Conservation (phyloP, 2,888 invertebrate species). For the Hirtodrosophila trivittata region DNA sequence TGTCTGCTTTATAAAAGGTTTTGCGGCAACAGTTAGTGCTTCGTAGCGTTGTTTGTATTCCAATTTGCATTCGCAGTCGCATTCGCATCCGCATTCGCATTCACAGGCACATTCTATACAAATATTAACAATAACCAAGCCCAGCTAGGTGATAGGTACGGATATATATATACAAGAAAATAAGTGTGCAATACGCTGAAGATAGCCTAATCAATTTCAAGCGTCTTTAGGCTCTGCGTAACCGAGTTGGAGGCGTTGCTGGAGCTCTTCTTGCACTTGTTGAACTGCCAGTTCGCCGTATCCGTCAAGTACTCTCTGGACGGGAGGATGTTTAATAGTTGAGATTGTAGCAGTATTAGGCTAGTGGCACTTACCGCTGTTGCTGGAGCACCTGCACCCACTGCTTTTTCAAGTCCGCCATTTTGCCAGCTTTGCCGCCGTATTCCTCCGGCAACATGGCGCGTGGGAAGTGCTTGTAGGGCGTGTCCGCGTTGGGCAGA, state of each 20-base stretch:
- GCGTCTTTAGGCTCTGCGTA: constrained; percentile 55
- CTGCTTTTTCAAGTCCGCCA: constrained; percentile 86
- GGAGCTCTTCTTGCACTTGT: constrained; percentile 83
- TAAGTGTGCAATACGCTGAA: neutral
- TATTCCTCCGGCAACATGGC: constrained; percentile 88
- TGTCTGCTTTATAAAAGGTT: too few relatives aligned
- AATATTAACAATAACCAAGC: constrained; percentile 33
- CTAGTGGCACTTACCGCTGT: constrained; percentile 85
- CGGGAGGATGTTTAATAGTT: neutral
- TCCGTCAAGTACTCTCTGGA: constrained; percentile 86
- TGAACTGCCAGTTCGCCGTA: constrained; percentile 83
- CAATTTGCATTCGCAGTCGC: constrained; percentile 15
- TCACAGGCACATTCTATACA: neutral
- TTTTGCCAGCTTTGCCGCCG: constrained; percentile 87
- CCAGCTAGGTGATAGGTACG: constrained; percentile 20
- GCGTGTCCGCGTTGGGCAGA: constrained; percentile 87
- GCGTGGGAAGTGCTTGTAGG: constrained; percentile 87
- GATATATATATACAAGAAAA: constrained; percentile 7
- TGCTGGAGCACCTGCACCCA: constrained; percentile 87
- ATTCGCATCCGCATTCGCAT: constrained; percentile 11
- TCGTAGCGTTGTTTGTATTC: neutral
- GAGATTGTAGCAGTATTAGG: neutral
- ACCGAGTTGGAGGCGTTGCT: constrained; percentile 12
- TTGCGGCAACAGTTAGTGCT: constrained; percentile 5
- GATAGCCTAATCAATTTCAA: constrained; percentile 73